These are phyloP conservation scores for Drosophila ambigua DNA, from an alignment of 1,140 invertebrate genomes.

Conservation along the genomic window DNA sequence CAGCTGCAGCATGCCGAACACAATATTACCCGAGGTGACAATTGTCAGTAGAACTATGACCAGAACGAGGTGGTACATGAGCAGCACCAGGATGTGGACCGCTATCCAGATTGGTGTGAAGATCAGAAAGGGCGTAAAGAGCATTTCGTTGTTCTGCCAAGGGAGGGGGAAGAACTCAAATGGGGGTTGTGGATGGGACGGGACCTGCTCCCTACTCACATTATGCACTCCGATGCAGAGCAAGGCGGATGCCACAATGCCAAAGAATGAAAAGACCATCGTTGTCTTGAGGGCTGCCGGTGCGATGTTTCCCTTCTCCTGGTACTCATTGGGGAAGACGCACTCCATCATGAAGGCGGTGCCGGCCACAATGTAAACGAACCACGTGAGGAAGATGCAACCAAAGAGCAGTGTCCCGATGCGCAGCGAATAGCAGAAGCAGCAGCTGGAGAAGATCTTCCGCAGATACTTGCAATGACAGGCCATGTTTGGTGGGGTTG, in stretches of 20 bases:
- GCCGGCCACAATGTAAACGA: constrained; percentile 54
- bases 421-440: constrained; percentile 46
- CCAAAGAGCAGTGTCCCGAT: constrained; percentile 49
- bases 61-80: constrained; percentile 40
- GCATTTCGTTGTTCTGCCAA: constrained; percentile 62
- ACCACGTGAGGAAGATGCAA: constrained; percentile 67
- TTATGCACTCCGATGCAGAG: constrained; percentile 62
- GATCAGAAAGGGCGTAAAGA: constrained; percentile 57
- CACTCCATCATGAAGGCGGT: constrained; percentile 66
- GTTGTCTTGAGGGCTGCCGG: constrained; percentile 64
- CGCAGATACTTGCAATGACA: constrained; percentile 55
- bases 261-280: constrained; percentile 70
- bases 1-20: neutral
- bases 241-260: constrained; percentile 39
- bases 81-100: constrained; percentile 43
- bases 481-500: constrained; percentile 32
- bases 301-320: neutral
- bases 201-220: constrained; percentile 35
- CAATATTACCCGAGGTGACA: constrained; percentile 43
- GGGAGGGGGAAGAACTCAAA: too few species aligned
- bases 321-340: constrained; percentile 68
- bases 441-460: constrained; percentile 47
- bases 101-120: constrained; percentile 53
- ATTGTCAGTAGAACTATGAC: constrained; percentile 33
- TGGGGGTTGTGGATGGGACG: too few species aligned